Conservation (phyloP, 2,113 vertebrate genomes). For the Odontesthes bonariensis region DNA sequence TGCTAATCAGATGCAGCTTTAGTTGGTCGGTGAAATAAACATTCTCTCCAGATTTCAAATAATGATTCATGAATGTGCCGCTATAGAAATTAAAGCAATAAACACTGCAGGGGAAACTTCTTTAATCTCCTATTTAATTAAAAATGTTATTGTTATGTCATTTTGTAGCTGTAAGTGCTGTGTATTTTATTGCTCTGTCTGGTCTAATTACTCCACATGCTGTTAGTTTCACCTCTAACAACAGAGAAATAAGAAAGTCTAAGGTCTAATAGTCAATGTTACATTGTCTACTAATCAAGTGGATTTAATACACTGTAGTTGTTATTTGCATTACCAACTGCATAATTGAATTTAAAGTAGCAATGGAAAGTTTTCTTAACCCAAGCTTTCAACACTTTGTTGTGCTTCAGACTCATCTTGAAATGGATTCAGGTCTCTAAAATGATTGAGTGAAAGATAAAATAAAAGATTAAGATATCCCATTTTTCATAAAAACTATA, state of each 20-base stretch:
- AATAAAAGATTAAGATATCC: background rate
- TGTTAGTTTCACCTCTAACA: background rate
- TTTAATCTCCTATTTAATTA: conserved; percentile 56
- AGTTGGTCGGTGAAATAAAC: conserved; percentile 4
- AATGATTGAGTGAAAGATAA: background rate
- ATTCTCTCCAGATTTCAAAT: conserved; percentile 28
- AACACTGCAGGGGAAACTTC: conserved; percentile 17
- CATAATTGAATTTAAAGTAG: background rate
- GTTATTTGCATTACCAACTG: background rate
- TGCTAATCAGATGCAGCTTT: conserved; percentile 40
- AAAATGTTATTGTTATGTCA: conserved; percentile 47
- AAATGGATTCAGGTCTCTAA: no score
- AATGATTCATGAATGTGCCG: conserved; percentile 24
- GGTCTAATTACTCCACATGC: conserved; percentile 23
- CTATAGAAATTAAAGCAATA: conserved; percentile 48
- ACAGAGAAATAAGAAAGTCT: background rate
- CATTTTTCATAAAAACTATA: background rate
- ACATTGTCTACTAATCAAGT: background rate
- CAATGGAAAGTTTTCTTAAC: no score
- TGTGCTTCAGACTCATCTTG: no score
- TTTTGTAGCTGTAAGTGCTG: conserved; percentile 13
- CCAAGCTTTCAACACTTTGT: no score
- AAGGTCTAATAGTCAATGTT: background rate
- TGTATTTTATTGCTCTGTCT: conserved; percentile 36
- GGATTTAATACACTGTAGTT: background rate